Evolutionary conservation across 2,888 invertebrate species (phyloP), one percentile per base, ranked within the genome.

Genomic region (Shargacucullia verbasci): DNA sequence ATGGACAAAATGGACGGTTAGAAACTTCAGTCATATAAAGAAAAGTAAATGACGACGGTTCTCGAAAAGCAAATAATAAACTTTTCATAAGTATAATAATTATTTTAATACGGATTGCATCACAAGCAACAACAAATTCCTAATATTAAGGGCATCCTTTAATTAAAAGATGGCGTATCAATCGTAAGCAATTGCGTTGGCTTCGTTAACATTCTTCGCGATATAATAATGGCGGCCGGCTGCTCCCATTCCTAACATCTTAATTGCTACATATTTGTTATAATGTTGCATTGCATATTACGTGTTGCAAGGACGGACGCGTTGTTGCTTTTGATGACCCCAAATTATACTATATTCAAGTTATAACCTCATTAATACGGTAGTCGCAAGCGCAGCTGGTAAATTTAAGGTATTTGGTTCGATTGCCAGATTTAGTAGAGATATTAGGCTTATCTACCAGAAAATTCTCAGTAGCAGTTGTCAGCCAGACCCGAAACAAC

Each of bases 201-300:
- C 58, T 57, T 66, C 44, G 67, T 72, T 72, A 72, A 72, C 13
- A 72, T 72, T 57, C 62, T 55, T 59, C 11, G 27, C 11, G 15
- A 53, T 40, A 35, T 37, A 47, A 55, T 54, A 39, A 59, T 52
- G 31, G 10, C 12, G 59, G 76, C 38, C 52, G 31, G 9, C 12
- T 62, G 76, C 38, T 63, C 73, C 68, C 68, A 72, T 72, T 72
- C 68, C 14, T 59, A 14, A 31, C 10, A 45, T 72, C 55, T 55
- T 62, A 46, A 75, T 72, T 59, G 41, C 50, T 39, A 44, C 37
- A 59, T 62, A 59, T 39, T 71, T 59, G 11, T 14, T 44, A 31
- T n/a, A 46, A 52, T 43, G 15, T 53, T 66, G 41, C 61, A 40
- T 29, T 20, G 20, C 2, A 9, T 46, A 52, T 38, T 31, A 14